These are phyloP conservation scores for Thomomys bottae DNA, from an alignment of 2,113 vertebrate genomes.

Conservation along the genomic window DNA sequence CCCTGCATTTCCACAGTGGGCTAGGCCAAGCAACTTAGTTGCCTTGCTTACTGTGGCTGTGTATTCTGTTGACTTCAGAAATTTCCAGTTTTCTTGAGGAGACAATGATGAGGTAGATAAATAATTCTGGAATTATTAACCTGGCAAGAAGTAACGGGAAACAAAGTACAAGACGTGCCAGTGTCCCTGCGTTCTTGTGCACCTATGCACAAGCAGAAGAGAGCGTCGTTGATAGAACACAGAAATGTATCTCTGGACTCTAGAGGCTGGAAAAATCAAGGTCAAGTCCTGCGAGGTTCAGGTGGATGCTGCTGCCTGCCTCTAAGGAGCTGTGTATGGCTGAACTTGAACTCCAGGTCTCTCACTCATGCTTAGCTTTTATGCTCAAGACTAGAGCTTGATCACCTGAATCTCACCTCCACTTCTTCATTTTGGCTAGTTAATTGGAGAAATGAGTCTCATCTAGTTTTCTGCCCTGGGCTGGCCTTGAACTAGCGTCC, in stretches of 20 bases:
- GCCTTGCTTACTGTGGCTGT: neutral
- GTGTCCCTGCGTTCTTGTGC: neutral
- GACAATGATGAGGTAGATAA: neutral
- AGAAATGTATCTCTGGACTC: neutral
- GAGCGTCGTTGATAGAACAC: neutral
- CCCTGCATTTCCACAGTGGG: neutral
- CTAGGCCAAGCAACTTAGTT: neutral
- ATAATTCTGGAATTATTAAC: neutral
- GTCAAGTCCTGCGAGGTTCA: neutral
- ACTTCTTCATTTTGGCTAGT: too few relatives aligned
- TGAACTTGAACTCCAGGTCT: too few relatives aligned
- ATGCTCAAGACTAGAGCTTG: too few relatives aligned
- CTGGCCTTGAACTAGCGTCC: too few relatives aligned
- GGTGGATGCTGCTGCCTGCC: neutral
- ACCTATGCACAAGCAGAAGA: neutral
- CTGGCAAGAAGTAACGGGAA: neutral
- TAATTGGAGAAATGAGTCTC: too few relatives aligned
- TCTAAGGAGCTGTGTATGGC: too few relatives aligned
- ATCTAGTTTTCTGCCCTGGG: too few relatives aligned
- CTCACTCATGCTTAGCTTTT: too few relatives aligned
- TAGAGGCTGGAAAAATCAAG: neutral
- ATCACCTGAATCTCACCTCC: too few relatives aligned
- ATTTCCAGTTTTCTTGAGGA: neutral
- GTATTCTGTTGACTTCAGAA: neutral
- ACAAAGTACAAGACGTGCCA: neutral